These are phyloP conservation scores for Zaprionus bogoriensis DNA, from an alignment of 2,888 invertebrate species.

Conservation along the genomic window DNA sequence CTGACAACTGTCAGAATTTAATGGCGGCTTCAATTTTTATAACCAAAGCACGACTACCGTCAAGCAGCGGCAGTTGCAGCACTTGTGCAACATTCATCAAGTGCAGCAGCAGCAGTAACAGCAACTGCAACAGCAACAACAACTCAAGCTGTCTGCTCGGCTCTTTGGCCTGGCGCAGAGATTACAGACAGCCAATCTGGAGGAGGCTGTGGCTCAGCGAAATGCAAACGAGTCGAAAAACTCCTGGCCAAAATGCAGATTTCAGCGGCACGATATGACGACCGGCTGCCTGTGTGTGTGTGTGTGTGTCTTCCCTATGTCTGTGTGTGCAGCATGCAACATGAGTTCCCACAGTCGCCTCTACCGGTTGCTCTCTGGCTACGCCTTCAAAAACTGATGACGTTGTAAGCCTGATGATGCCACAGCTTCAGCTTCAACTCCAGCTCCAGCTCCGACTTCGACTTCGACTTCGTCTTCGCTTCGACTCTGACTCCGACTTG, in stretches of 20 bases:
- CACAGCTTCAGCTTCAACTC: constrained; percentile 20
- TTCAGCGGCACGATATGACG: constrained; percentile 70
- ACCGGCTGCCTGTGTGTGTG: not conserved
- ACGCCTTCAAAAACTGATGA: constrained; percentile 77
- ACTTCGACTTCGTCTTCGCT: constrained; percentile 10
- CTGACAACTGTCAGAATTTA: constrained; percentile 79
- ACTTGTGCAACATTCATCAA: constrained; percentile 4
- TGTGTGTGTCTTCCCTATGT: constrained; percentile 7
- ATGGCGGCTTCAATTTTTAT: constrained; percentile 78
- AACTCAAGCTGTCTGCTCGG: constrained; percentile 44
- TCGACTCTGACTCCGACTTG: not conserved
- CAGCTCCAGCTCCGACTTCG: constrained; percentile 5
- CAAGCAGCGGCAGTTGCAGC: constrained; percentile 20
- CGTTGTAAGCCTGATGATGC: constrained; percentile 70
- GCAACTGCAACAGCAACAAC: constrained; percentile 41
- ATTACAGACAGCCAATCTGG: constrained; percentile 68
- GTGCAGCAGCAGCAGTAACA: constrained; percentile 32
- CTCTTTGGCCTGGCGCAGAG: constrained; percentile 33
- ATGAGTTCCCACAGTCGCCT: constrained; percentile 74
- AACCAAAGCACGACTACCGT: constrained; percentile 78
- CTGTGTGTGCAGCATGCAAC: constrained; percentile 71
- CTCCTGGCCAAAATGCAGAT: constrained; percentile 67
- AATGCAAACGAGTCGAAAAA: constrained; percentile 70
- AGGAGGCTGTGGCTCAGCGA: constrained; percentile 29
- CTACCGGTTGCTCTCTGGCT: constrained; percentile 74